Base-by-base conservation (phyloP, 2,888 invertebrate species). In the Pocota personata region DNA sequence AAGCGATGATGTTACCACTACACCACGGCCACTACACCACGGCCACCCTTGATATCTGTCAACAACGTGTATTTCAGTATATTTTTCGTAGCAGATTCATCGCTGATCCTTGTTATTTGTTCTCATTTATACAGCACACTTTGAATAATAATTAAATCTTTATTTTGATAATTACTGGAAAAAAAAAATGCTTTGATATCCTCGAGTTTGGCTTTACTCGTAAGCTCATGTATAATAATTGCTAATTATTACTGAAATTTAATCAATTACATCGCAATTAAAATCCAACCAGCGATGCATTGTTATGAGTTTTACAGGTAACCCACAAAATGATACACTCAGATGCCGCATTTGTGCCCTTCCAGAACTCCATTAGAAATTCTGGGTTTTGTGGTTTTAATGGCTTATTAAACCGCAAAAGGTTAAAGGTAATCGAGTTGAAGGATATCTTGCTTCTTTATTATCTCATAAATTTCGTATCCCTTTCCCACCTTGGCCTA, bases 241-340 rank as follows among this genome's bases (percentile, higher is more conserved):
- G 30, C 21, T 37, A 35, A 7, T 14, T 21, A 6, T 66, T 50
- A 43, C 30, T 32, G 19, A 35, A 66, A 58, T 55, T 35, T 48
- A 66, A 76, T 76, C 37, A 46, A 64, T 76, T 76, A 27, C 19
- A 35, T n/a, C 6, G 58, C 48, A 72, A 58, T 72, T 48, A 72
- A 58, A 35, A 35, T 35, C 21, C 48, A 14, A 2, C 46, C 19
- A 32, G 5, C 10, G 16, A 12, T 50, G 35, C 35, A 60, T 60
- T 72, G 50, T 37, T 37, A 37, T 48, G 21, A 24, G 5, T 62
- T 43, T 43, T 16, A 40, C 46, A 21, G 62, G 12, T 30, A 46
- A 7, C 16, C 24, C 10, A 1, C 19, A 48, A 32, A 14, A 50
- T 35, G 35, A 50, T 14, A 21, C 14, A 24, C 48, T 55, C 0